Evolutionary conservation across 2,113 vertebrate genomes (phyloP), one percentile per base, ranked within the genome.

Genomic region (Mesembrinibis cayennensis): DNA sequence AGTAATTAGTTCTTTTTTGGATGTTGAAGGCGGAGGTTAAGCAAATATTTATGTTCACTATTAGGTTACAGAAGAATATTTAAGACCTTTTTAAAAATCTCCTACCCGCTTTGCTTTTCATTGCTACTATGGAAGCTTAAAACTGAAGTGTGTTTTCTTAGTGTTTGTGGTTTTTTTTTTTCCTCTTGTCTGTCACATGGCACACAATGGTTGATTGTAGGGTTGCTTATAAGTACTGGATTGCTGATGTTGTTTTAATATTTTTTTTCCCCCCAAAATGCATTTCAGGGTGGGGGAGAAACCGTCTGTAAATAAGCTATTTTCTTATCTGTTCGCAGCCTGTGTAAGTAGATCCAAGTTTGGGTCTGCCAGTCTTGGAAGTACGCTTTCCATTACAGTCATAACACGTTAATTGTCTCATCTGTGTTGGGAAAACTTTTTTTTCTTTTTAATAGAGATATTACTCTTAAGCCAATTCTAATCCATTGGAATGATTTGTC

Each of bases 201-300:
- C 53, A 47, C 66, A 96, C 94, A 96, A 93, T 93, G 78, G 36
- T 11, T 77, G 87, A 95, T 96, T 96, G 97, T 96, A 50, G 67
- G 23, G 26, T 65, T 81, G 55, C 55, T 94, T 2, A 0, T 47
- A 53, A 94, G 38, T 70, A 15, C 55, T 42, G 79, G 80, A 21
- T 90, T 95, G 71, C 78, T 96, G 88, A 49, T 82, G 72, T 56
- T 82, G 17, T 10, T 92, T 93, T 95, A 69, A 44, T 81, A 6
- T 26, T 25, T 27, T 27, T 38, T 34, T 55, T 59, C 5, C 1
- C 15, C 56, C 52, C 9, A 10, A 76, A 86, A 58, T 88, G 36
- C 50, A 49, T 77, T 82, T 96, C 67, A 74, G 84, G 61, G 25
- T 78, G 19, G 62, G 45, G 38, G 45, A 78, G 82, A 86, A 96